Evolutionary conservation across 2,113 vertebrate species (phyloP).

Genomic region (Mustelus asterias): DNA sequence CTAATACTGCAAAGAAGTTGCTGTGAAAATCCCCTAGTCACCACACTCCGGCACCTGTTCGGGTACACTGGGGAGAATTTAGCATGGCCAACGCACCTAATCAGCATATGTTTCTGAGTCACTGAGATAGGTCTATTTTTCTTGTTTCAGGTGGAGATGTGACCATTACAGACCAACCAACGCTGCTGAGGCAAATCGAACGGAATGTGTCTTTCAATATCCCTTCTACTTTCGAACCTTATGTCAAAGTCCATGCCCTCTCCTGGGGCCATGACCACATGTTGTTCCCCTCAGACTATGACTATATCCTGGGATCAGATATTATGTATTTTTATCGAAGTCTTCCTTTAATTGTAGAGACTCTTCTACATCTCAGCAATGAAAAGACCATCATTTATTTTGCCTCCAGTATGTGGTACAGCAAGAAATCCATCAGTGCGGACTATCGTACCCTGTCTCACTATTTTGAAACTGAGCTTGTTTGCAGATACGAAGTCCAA

Average conservation of each 20-base stretch:
- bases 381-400: neutral
- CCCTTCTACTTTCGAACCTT: neutral
- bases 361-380: neutral
- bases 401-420: neutral
- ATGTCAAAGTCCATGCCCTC: neutral
- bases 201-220: neutral
- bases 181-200: neutral
- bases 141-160: neutral
- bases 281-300: neutral
- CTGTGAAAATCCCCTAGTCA: too few relatives aligned
- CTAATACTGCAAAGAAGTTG: too few relatives aligned
- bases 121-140: neutral
- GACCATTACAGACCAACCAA: neutral
- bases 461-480: neutral
- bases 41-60: too few relatives aligned
- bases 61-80: too few relatives aligned
- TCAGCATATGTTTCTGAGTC: neutral
- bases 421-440: neutral
- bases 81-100: too few relatives aligned
- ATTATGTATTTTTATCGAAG: neutral
- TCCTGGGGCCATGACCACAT: neutral
- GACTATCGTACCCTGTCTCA: neutral
- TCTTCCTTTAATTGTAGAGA: neutral
- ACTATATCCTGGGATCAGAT: neutral
- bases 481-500: neutral